Percentiles rank a stretch among this genome's conserved stretches.
Evolutionary conservation across 1,140 invertebrate species (phyloP).

Genomic region (Aethina tumida): DNA sequence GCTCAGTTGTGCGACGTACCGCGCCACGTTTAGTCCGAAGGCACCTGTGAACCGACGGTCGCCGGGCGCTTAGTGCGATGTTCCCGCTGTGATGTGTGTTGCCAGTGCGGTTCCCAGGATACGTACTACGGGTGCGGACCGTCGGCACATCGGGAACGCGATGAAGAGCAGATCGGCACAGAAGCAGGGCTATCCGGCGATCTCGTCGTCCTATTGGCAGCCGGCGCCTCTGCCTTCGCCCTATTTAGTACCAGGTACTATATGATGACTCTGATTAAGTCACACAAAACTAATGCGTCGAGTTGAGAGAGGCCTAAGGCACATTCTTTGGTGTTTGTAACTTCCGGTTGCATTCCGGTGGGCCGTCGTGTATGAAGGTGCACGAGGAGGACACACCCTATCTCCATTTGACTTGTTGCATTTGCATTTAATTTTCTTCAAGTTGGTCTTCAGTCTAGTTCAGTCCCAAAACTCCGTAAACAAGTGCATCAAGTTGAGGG

Average conservation of each 20-base stretch:
- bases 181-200: constrained; percentile 54
- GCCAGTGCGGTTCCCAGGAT: constrained; percentile 1
- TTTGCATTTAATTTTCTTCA: too few species aligned
- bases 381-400: too few species aligned
- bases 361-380: too few species aligned
- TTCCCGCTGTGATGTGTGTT: constrained; percentile 6
- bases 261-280: neutral
- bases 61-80: constrained; percentile 11
- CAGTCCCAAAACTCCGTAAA: too few species aligned
- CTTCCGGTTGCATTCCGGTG: too few species aligned
- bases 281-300: neutral
- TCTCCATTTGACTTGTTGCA: too few species aligned
- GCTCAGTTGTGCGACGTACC: constrained; percentile 18
- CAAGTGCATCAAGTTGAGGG: too few species aligned
- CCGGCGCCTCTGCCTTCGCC: constrained; percentile 61
- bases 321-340: too few species aligned
- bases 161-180: constrained; percentile 29
- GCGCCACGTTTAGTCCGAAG: too few species aligned
- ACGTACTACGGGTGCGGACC: neutral
- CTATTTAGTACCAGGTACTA: constrained; percentile 71
- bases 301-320: too few species aligned
- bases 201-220: constrained; percentile 70
- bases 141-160: neutral
- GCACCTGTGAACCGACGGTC: too few species aligned
- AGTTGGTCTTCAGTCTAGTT: too few species aligned